These are phyloP conservation scores for Drosophila neoperkinsi DNA, from an alignment of 2,888 invertebrate species.

Conservation along the genomic window DNA sequence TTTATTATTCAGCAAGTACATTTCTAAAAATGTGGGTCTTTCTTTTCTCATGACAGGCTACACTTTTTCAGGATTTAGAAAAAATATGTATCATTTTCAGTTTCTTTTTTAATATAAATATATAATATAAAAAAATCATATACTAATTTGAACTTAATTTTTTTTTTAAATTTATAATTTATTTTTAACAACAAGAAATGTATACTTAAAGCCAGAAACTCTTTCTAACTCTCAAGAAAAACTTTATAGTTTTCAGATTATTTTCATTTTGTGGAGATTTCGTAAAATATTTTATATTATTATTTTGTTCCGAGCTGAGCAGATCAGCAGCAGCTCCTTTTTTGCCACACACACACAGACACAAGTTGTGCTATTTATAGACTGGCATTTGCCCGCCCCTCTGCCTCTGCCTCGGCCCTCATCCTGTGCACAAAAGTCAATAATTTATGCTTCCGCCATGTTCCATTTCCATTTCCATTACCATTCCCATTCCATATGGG, in stretches of 20 bases:
- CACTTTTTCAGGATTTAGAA: neutral
- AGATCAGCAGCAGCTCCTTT: constrained; percentile 7
- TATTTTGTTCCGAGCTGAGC: neutral
- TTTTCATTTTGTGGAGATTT: neutral
- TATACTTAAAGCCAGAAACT: too few relatives aligned
- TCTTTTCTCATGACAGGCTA: neutral
- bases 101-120: neutral
- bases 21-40: neutral
- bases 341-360: constrained; percentile 7
- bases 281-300: neutral
- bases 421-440: constrained; percentile 52
- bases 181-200: too few relatives aligned
- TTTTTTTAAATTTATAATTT: too few relatives aligned
- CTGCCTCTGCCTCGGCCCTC: neutral
- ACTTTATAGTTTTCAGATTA: neutral
- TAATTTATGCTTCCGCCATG: constrained; percentile 65
- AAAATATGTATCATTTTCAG: neutral
- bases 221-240: too few relatives aligned
- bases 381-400: constrained; percentile 15
- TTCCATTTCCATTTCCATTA: constrained; percentile 18
- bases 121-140: neutral
- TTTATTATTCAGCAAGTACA: neutral
- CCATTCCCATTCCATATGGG: constrained; percentile 15
- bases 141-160: too few relatives aligned
- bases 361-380: constrained; percentile 66